Evolutionary conservation across 2,797 vertebrate genomes (phyloP), one percentile per base, ranked within the genome.

Genomic region (Nasua narica): DNA sequence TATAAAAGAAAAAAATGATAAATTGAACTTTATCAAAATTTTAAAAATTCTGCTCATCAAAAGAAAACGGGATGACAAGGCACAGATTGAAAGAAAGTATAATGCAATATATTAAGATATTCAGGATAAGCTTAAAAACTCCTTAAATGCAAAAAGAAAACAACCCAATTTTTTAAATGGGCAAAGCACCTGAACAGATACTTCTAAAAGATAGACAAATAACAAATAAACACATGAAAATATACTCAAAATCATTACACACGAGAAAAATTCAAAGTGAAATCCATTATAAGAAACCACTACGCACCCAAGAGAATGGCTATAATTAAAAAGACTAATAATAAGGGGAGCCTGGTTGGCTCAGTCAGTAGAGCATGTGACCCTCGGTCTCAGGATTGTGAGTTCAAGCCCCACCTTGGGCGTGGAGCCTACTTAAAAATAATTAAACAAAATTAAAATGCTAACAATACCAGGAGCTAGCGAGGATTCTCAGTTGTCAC

Each of bases 161-260:
- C 27, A 69, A 70, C 21, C 9, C 11, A 67, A 32, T 23, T 82
- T 83, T 83, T 50, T n/a, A n/a, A 77, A 50, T 77, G 74, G 46
- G 74, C 29, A 70, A 86, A 76, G 91, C 37, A 76, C 10, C 29
- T 83, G 32, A 84, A 84, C 14, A 88, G n/a, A 40, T 40, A 85
- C 13, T 94, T 87, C 86, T 69, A 54, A 92, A 95, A 84, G 60
- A 87, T 40, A 35, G 77, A 43, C 27, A 88, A 87, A 70, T 81
- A 85, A 19, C 2, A 82, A 90, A 77, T 52, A 84, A 77, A 48
- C 21, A 93, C 50, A 67, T 32, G 23, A 87, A 95, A 94, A 62
- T 8, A 48, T 25, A 56, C 32, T 56, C 54, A 56, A 25, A 76
- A 76, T 43, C 23, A 92, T 62, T 89, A 83, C 10, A 92, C 27